phyloP scores from a whole-genome alignment of 2,888 invertebrate genomes.

The Copidosoma aretas region DNA sequence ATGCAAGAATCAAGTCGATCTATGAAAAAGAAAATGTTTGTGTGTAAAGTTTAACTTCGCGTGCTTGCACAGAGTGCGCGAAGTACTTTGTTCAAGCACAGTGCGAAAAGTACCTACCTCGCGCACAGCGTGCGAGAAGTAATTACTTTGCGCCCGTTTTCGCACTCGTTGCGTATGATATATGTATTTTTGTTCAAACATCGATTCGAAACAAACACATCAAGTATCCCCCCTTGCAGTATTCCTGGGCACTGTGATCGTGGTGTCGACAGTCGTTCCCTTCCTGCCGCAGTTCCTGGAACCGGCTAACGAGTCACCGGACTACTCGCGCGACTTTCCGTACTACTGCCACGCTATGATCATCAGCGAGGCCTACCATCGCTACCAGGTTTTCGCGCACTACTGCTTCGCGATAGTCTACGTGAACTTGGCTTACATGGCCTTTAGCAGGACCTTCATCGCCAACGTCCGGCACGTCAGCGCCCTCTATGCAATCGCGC shows the following conservation, averaged over 20 bases:
- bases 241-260: too few relatives aligned
- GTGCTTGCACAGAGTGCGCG: too few relatives aligned
- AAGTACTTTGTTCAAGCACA: too few relatives aligned
- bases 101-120: too few relatives aligned
- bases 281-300: not conserved
- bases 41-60: too few relatives aligned
- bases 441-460: not conserved
- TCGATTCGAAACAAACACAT: too few relatives aligned
- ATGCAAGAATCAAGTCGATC: not conserved
- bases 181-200: too few relatives aligned
- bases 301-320: not conserved
- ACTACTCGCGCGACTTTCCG: not conserved
- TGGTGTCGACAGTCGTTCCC: not conserved
- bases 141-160: too few relatives aligned
- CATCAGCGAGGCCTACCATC: not conserved
- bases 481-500: not conserved
- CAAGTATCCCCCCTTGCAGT: not conserved
- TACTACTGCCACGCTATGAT: not conserved
- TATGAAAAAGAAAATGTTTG: not conserved
- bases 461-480: not conserved
- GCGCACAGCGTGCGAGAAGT: too few relatives aligned
- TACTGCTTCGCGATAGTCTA: not conserved
- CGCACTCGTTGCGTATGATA: too few relatives aligned
- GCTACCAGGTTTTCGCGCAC: constrained; percentile 3
- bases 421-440: not conserved